phyloP scores from a whole-genome alignment of 2,888 invertebrate genomes.

The Cryptocephalus primarius region DNA sequence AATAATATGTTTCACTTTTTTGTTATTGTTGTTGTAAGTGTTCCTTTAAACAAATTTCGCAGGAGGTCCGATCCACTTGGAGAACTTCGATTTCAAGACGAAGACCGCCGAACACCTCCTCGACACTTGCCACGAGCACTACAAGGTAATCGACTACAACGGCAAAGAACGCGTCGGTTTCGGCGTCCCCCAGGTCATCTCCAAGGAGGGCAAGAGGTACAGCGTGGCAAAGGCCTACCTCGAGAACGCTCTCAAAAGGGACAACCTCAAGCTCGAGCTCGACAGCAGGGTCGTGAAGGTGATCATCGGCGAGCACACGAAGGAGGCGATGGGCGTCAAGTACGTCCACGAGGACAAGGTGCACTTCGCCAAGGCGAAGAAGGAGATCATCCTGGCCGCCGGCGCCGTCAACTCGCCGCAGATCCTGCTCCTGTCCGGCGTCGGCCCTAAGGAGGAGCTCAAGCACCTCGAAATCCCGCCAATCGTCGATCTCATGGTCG shows the following conservation, averaged over 20 bases:
- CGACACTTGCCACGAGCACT: conserved; percentile 47
- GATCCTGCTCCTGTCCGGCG: conserved; percentile 63
- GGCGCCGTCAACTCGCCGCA: conserved; percentile 71
- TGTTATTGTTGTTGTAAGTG: background rate
- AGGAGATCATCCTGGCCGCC: conserved; percentile 64
- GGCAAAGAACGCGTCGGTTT: conserved; percentile 52
- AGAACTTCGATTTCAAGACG: conserved; percentile 22
- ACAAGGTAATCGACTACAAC: conserved; percentile 50
- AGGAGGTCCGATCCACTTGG: conserved; percentile 48
- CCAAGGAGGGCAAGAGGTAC: conserved; percentile 54
- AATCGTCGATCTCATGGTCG: conserved; percentile 49
- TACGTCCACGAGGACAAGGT: conserved; percentile 42
- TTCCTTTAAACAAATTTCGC: conserved; percentile 11
- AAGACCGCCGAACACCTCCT: conserved; percentile 37
- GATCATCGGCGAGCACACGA: conserved; percentile 44
- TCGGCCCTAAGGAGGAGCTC: conserved; percentile 53
- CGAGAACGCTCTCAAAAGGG: conserved; percentile 43
- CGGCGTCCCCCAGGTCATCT: conserved; percentile 50
- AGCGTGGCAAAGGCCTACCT: conserved; percentile 60
- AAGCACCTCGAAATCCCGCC: conserved; percentile 44
- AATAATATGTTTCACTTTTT: no score
- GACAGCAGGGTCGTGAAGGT: conserved; percentile 49
- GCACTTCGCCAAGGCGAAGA: conserved; percentile 47
- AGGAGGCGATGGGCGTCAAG: conserved; percentile 53
- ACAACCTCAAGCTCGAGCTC: conserved; percentile 53